Evolutionary conservation across 2,113 vertebrate genomes (phyloP).

Genomic region (Leucopsar rothschildi): DNA sequence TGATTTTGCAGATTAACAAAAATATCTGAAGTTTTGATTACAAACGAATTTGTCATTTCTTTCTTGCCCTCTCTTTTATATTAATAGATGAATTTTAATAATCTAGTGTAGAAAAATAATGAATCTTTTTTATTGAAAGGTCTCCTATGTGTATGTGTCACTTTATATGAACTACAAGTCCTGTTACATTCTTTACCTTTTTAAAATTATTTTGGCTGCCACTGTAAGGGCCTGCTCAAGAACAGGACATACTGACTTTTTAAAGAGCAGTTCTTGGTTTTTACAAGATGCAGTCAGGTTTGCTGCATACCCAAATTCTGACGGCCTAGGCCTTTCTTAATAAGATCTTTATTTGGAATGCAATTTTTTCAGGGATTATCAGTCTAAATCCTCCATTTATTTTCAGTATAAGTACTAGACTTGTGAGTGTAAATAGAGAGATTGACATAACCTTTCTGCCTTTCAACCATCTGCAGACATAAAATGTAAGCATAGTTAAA

Average conservation of each 20-base stretch:
- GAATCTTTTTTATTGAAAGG: not conserved
- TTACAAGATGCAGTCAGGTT: not conserved
- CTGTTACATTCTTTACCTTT: not conserved
- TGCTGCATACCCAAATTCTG: not conserved
- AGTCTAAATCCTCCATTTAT: conserved; percentile 32
- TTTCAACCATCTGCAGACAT: not conserved
- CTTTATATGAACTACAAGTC: not conserved
- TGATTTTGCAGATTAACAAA: conserved; percentile 5
- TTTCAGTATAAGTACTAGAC: not conserved
- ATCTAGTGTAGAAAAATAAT: not conserved
- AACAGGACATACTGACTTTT: not conserved
- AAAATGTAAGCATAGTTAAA: not conserved
- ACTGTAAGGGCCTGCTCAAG: not conserved
- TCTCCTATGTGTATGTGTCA: not conserved
- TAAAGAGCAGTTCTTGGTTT: not conserved
- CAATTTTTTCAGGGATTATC: not conserved
- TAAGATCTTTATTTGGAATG: not conserved
- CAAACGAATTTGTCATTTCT: not conserved
- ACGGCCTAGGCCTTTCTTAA: not conserved
- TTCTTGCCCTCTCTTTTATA: not conserved
- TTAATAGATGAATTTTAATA: not conserved
- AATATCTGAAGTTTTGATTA: not conserved
- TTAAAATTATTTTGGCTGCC: not conserved
- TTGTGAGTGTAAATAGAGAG: not conserved
- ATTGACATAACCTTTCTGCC: conserved; percentile 39